phyloP scores from a whole-genome alignment of 1,140 invertebrate genomes.

The Antheraea mylitta region DNA sequence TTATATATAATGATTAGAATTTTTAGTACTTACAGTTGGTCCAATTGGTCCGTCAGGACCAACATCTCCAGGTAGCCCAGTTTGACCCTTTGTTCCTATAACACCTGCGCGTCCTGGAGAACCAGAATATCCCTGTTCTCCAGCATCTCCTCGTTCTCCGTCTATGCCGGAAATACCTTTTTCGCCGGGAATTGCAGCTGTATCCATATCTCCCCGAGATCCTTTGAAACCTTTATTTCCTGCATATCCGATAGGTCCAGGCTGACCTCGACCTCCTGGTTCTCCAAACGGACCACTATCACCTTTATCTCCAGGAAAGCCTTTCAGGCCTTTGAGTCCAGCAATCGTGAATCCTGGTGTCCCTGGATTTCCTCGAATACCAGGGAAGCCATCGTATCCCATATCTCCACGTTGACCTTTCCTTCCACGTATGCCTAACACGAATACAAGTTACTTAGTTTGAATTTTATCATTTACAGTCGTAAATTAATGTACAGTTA shows the following conservation, averaged over 20 bases:
- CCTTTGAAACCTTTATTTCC: slow-evolving; percentile 80
- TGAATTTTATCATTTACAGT: neutral
- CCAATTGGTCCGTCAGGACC: slow-evolving; percentile 77
- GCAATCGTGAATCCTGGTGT: slow-evolving; percentile 78
- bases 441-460: neutral
- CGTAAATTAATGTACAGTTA: neutral
- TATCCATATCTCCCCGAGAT: slow-evolving; percentile 66
- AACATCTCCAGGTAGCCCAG: slow-evolving; percentile 62
- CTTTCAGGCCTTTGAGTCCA: slow-evolving; percentile 80
- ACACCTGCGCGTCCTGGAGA: slow-evolving; percentile 40
- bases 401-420: slow-evolving; percentile 77
- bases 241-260: slow-evolving; percentile 52
- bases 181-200: slow-evolving; percentile 67
- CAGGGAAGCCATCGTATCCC: slow-evolving; percentile 77
- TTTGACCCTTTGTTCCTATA: slow-evolving; percentile 51
- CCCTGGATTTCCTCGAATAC: slow-evolving; percentile 79
- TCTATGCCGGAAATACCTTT: slow-evolving; percentile 69
- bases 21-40: slow-evolving; percentile 32
- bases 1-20: neutral
- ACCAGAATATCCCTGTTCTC: slow-evolving; percentile 73
- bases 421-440: slow-evolving; percentile 74
- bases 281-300: slow-evolving; percentile 83
- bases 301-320: slow-evolving; percentile 74
- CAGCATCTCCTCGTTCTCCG: slow-evolving; percentile 74
- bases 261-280: slow-evolving; percentile 42